phyloP scores from a whole-genome alignment of 2,797 vertebrate genomes.

The Mionectes olivaceus region DNA sequence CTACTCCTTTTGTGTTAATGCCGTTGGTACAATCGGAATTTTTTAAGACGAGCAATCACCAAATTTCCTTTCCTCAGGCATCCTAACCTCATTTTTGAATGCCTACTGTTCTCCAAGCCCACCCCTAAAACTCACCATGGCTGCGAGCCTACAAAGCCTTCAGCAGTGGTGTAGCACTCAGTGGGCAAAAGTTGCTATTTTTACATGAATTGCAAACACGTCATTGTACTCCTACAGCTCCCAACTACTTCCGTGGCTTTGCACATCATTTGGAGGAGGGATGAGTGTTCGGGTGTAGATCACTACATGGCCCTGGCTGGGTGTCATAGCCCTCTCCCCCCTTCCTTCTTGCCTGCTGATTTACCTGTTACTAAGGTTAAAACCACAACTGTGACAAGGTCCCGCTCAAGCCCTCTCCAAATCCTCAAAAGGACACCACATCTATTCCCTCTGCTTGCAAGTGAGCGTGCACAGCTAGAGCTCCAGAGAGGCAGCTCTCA shows the following conservation, averaged over 20 bases:
- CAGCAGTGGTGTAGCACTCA: not conserved
- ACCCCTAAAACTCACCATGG: not conserved
- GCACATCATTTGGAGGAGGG: rapidly evolving
- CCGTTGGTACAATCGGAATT: not conserved
- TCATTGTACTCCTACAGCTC: not conserved
- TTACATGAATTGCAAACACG: not conserved
- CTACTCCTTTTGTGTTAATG: not conserved
- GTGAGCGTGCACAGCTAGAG: not conserved
- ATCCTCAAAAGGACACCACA: not conserved
- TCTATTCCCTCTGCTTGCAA: not conserved
- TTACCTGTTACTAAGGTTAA: not conserved
- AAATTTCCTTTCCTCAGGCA: not conserved
- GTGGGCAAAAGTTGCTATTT: not conserved
- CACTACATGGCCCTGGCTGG: not conserved
- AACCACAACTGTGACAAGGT: not conserved
- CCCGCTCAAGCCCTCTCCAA: not conserved
- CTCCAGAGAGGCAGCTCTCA: not conserved
- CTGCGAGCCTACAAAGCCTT: not conserved
- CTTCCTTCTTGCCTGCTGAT: not conserved
- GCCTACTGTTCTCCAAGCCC: rapidly evolving
- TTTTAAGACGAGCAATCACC: not conserved
- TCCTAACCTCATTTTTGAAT: not conserved
- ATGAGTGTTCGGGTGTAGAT: not conserved
- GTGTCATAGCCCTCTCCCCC: rapidly evolving
- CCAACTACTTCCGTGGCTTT: not conserved